These are phyloP conservation scores for Sesamia inferens DNA, from an alignment of 2,888 invertebrate genomes.

Conservation along the genomic window DNA sequence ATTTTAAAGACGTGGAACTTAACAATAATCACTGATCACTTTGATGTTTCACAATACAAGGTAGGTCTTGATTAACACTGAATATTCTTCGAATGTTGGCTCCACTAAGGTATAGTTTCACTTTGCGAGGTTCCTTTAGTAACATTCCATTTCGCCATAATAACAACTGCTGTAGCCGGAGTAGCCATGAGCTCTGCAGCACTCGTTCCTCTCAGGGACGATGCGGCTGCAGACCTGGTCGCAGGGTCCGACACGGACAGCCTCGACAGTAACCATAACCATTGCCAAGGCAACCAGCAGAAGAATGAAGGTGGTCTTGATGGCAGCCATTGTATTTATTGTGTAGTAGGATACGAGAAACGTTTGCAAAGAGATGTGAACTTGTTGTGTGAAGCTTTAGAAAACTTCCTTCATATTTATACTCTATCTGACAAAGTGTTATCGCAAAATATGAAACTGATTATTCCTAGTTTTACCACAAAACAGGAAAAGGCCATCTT, in stretches of 20 bases:
- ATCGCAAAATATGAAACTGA: too few relatives aligned
- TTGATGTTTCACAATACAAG: neutral
- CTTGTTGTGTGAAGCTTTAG: conserved; percentile 3
- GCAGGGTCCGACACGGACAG: conserved; percentile 24
- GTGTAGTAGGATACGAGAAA: conserved; percentile 9
- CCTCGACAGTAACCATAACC: conserved; percentile 34
- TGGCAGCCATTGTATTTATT: conserved; percentile 29
- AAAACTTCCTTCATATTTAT: conserved; percentile 1
- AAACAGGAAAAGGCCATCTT: neutral
- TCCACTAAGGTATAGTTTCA: conserved; percentile 17
- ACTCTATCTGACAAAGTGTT: neutral
- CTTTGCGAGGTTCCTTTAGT: conserved; percentile 25
- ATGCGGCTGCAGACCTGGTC: conserved; percentile 34
- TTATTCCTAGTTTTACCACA: rapidly evolving
- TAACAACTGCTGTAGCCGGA: conserved; percentile 2
- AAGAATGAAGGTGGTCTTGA: conserved; percentile 33
- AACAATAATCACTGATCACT: neutral
- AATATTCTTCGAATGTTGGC: conserved; percentile 2
- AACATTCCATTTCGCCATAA: neutral
- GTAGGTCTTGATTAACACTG: neutral
- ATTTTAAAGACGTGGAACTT: neutral
- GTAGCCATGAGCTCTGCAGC: conserved; percentile 39
- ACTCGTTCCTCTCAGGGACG: conserved; percentile 18
- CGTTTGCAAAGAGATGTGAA: neutral
- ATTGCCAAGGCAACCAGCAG: conserved; percentile 40